These are phyloP conservation scores for Ectropis crepuscularia DNA, from an alignment of 2,888 invertebrate genomes.

Conservation along the genomic window DNA sequence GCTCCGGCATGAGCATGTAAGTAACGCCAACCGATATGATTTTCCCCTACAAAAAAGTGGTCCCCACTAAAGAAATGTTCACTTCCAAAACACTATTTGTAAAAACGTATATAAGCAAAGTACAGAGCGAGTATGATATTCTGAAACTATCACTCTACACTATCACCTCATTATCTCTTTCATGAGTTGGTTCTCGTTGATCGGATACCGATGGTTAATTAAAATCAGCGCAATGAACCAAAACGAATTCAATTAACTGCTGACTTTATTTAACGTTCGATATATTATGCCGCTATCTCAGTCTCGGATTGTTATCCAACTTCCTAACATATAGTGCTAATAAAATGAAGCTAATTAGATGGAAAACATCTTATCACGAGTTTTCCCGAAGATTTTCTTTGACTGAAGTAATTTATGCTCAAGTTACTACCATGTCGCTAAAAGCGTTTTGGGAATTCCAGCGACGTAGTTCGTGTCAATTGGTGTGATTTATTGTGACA, in stretches of 20 bases:
- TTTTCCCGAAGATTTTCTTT: slow-evolving; percentile 15
- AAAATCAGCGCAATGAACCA: no score
- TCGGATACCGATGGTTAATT: no score
- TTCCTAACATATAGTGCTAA: slow-evolving; percentile 11
- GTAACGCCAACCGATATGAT: no score
- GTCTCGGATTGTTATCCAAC: slow-evolving; percentile 5
- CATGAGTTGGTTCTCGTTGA: no score
- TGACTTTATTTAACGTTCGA: neutral
- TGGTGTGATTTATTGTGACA: slow-evolving; percentile 2
- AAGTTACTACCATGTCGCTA: slow-evolving; percentile 4
- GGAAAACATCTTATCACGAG: slow-evolving; percentile 26
- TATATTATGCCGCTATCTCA: neutral
- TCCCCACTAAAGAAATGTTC: no score
- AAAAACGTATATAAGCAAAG: no score
- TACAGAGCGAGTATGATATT: no score
- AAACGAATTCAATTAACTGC: neutral
- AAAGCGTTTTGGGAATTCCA: neutral
- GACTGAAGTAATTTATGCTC: neutral
- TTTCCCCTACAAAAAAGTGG: no score
- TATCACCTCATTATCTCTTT: no score
- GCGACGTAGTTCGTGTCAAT: neutral
- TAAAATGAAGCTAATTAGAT: slow-evolving; percentile 26
- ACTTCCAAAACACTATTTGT: no score
- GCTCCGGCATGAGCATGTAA: no score
- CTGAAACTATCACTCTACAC: no score